These are phyloP conservation scores for Formica selysi DNA, from an alignment of 1,140 invertebrate species.

Conservation along the genomic window DNA sequence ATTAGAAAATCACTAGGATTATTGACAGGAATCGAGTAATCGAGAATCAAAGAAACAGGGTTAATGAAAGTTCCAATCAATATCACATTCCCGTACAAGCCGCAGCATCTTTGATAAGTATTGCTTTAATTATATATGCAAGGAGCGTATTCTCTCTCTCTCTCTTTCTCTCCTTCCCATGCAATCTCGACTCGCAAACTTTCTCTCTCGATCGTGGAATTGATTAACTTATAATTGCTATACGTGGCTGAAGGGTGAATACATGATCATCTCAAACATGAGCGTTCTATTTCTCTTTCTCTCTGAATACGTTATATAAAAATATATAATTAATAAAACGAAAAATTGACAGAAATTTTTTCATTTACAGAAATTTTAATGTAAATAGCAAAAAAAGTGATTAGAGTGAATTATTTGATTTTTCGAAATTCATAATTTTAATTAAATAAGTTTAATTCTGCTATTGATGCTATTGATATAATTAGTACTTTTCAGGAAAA, in stretches of 20 bases:
- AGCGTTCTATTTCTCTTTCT: neutral
- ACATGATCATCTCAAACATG: conserved; percentile 43
- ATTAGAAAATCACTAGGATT: neutral
- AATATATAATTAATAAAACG: conserved; percentile 32
- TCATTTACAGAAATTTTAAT: neutral
- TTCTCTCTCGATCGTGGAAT: conserved; percentile 56
- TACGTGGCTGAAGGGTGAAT: conserved; percentile 6
- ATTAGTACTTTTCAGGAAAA: too few relatives aligned
- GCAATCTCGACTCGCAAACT: conserved; percentile 52
- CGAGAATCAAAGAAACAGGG: conserved; percentile 16
- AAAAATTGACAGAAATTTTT: conserved; percentile 2
- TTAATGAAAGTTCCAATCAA: conserved; percentile 31
- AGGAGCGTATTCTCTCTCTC: neutral
- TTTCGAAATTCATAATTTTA: neutral
- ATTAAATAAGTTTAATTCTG: neutral
- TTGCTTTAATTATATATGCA: conserved; percentile 65
- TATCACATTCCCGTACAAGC: conserved; percentile 40
- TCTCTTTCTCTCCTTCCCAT: too few relatives aligned
- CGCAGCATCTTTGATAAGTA: conserved; percentile 49
- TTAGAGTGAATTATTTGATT: neutral
- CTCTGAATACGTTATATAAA: neutral
- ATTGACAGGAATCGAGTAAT: neutral
- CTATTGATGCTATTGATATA: neutral
- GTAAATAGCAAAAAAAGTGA: neutral
- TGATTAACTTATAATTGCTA: conserved; percentile 58